These are phyloP conservation scores for Ianthella basta DNA, from an alignment of 37 sponge, comb jelly and placozoan genomes.

Conservation along the genomic window DNA sequence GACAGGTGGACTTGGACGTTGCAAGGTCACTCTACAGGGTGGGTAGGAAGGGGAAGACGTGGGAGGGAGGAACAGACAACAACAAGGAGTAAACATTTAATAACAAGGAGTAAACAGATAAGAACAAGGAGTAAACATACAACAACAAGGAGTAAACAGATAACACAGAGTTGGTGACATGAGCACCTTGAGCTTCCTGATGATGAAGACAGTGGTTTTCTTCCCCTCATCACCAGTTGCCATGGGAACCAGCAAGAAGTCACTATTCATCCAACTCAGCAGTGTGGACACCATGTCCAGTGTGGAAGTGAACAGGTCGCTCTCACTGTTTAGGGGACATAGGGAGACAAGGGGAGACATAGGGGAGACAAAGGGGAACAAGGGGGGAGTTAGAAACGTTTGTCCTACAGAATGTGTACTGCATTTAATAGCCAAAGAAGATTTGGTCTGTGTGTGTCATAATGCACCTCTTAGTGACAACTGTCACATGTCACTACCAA, in stretches of 20 bases:
- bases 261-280: constrained; percentile 48
- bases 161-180: too few relatives aligned
- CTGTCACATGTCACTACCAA: background rate
- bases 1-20: constrained; percentile 65
- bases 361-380: too few relatives aligned
- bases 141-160: too few relatives aligned
- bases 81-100: too few relatives aligned
- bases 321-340: constrained; percentile 60
- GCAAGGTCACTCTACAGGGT: constrained; percentile 46
- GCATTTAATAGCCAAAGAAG: too few relatives aligned
- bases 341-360: too few relatives aligned
- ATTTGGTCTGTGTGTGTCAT: too few relatives aligned
- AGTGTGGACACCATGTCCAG: constrained; percentile 90
- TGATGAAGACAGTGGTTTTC: constrained; percentile 59
- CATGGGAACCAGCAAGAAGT: constrained; percentile 64
- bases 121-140: too few relatives aligned
- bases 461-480: too few relatives aligned
- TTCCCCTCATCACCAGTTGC: constrained; percentile 71
- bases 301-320: constrained; percentile 86
- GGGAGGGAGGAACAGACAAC: background rate
- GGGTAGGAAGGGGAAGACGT: background rate
- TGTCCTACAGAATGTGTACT: too few relatives aligned
- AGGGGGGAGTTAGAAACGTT: too few relatives aligned
- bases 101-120: too few relatives aligned
- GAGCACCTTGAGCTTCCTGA: constrained; percentile 80